Evolutionary conservation across 2,888 invertebrate species (phyloP), one percentile per base, ranked within the genome.

Genomic region (Mesochorus sp.): DNA sequence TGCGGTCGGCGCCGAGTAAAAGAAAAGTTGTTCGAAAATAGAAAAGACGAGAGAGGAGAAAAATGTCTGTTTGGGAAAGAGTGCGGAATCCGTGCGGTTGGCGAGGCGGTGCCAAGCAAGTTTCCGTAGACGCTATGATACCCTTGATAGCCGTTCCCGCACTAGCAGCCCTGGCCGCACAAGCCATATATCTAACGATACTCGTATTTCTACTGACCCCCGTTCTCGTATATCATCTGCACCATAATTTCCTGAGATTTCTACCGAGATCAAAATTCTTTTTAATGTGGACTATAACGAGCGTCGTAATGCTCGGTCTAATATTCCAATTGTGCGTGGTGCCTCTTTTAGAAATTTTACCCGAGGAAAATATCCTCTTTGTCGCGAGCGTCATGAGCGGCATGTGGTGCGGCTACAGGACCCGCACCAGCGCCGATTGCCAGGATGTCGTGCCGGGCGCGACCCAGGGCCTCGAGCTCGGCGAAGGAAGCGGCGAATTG

Each of bases 261-360:
- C 68, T 89, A 12, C 87, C 90, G 2, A 92, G 94, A 75, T 95
- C 96, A 0, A 94, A 94, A 85, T 96, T 97, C 89, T 96, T 96
- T 89, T 93, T 94, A 77, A 93, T 94, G 81, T 96, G 96, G 96
- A 93, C 94, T 0, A 87, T 95, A 44, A 94, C 94, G 49, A 95
- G 96, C 6, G 92, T 94, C 2, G 84, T 94, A 2, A 93, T 93
- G 83, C 91, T 96, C 88, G 93, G 95, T 85, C 82, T 94, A 19
- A 92, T 96, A 17, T 96, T 96, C 91, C 95, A 96, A 88, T 89
- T 94, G 68, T 92, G 92, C 79, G 94, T 96, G n/a, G 93, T 96
- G 31, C 94, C 94, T 3, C 91, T 95, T 74, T 90, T 96, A 80
- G 95, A 96, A 89, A 94, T 97, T 89, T 88, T 95, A 61, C 92